Base-by-base conservation (phyloP, 92 coral and sea anemone genomes). In the Ricordea florida region DNA sequence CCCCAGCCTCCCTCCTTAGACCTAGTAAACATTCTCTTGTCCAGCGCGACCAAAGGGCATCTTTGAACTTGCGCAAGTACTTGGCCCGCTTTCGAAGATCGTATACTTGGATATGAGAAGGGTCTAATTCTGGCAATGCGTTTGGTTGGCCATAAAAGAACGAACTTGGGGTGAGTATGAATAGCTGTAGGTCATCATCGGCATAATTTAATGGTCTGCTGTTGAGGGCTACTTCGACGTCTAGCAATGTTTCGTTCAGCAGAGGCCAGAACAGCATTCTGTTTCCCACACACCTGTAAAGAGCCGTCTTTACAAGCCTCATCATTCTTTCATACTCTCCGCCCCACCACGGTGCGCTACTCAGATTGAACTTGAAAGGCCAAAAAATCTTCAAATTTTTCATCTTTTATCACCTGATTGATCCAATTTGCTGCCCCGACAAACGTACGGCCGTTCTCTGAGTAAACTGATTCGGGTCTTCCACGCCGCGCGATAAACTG, bases 1-100 rank as follows among this genome's bases (percentile, higher is more conserved):
- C 62, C n/a, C n/a, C n/a, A n/a, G n/a, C n/a, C n/a, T n/a, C n/a
- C n/a, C n/a, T n/a, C 36, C 62, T 9, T 50, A 49, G 62, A 46
- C 75, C 61, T 23, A 43, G 14, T 53, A 33, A 60, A 60, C 49
- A 51, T 33, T 67, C 75, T 20, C 24, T 48, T 13, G 62, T 67
- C 75, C 75, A 67, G 32, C 62, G 48, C 26, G 46, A 48, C 75
- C 75, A 67, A 16, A 67, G 23, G 14, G 32, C 75, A 67, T 67
- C 75, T 24, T 67, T 67, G 8, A 58, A 67, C 44, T 51, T 48
- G 23, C 32, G 23, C 45, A 67, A 33, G 35, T 31, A 67, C 61
- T 48, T 67, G 46, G 61, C 62, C 25, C 45, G 33, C 47, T 47
- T 63, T 48, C 48, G 46, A 35, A 67, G 38, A 35, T 67, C 47